A percentile compares a stretch with the other conserved stretches of the same genome.
phyloP scores from a whole-genome alignment of 2,797 vertebrate genomes.

The Phyllotis vaccarum region DNA sequence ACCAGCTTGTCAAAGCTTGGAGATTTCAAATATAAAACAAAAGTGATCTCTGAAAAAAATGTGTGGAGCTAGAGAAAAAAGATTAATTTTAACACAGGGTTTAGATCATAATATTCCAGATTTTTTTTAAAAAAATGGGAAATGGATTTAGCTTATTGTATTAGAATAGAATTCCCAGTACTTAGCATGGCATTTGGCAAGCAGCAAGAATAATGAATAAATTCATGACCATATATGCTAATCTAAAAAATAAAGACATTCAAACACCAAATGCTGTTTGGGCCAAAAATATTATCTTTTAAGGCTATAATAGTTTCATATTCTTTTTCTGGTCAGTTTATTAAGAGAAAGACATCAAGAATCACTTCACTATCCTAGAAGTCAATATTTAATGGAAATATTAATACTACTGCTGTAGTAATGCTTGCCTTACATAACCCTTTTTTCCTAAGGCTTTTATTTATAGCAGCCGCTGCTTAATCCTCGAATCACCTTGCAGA shows the following conservation, averaged over 20 bases:
- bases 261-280: slow-evolving; percentile 62
- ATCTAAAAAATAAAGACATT: slow-evolving; percentile 55
- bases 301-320: slow-evolving; percentile 34
- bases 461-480: neutral
- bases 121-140: slow-evolving; percentile 26
- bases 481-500: neutral
- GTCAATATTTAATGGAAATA: neutral
- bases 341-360: slow-evolving; percentile 17
- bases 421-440: neutral
- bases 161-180: neutral
- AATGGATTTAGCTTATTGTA: neutral
- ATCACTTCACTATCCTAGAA: slow-evolving; percentile 5
- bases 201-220: slow-evolving; percentile 56
- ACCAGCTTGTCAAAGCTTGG: neutral
- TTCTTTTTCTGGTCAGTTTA: neutral
- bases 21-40: slow-evolving; percentile 25
- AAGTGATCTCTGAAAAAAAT: slow-evolving; percentile 38
- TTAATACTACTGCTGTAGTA: neutral
- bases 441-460: neutral
- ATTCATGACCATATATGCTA: slow-evolving; percentile 27
- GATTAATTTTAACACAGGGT: neutral
- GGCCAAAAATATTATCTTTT: slow-evolving; percentile 27
- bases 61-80: neutral
- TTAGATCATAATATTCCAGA: slow-evolving; percentile 37
- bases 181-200: slow-evolving; percentile 40